A percentile compares a stretch with the other conserved stretches of the same genome.
These are phyloP conservation scores for Ictalurus furcatus DNA, from an alignment of 2,113 vertebrate species.

Conservation along the genomic window DNA sequence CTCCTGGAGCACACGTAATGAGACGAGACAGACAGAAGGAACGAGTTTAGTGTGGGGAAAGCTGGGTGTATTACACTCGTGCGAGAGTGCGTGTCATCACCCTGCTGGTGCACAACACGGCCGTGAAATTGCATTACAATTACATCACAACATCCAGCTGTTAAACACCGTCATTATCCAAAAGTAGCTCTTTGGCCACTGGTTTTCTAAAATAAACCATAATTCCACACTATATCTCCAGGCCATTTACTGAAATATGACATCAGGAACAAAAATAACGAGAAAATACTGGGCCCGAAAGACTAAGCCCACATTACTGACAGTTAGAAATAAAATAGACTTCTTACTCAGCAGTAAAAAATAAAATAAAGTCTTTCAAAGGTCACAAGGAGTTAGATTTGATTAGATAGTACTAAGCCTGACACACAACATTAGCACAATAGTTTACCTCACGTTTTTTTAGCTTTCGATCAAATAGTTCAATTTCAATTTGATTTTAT, in stretches of 20 bases:
- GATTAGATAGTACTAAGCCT: neutral
- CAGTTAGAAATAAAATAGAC: neutral
- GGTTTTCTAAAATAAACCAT: slow-evolving; percentile 46
- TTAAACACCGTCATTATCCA: slow-evolving; percentile 52
- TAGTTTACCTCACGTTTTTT: neutral
- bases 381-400: neutral
- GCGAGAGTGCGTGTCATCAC: slow-evolving; percentile 1
- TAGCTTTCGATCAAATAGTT: neutral
- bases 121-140: slow-evolving; percentile 44
- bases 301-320: slow-evolving; percentile 18
- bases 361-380: neutral
- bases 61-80: neutral
- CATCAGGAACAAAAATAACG: slow-evolving; percentile 42
- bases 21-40: slow-evolving; percentile 65
- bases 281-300: slow-evolving; percentile 27
- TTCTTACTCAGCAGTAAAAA: neutral
- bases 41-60: slow-evolving; percentile 17
- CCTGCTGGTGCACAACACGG: slow-evolving; percentile 34
- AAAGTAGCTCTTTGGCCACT: slow-evolving; percentile 42
- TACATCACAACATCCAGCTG: slow-evolving; percentile 40
- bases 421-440: neutral
- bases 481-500: too few species aligned
- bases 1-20: slow-evolving; percentile 66
- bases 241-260: slow-evolving; percentile 42
- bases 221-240: slow-evolving; percentile 45